Conservation (phyloP, 2,113 vertebrate species). For the Phalacrocorax pelagicus region DNA sequence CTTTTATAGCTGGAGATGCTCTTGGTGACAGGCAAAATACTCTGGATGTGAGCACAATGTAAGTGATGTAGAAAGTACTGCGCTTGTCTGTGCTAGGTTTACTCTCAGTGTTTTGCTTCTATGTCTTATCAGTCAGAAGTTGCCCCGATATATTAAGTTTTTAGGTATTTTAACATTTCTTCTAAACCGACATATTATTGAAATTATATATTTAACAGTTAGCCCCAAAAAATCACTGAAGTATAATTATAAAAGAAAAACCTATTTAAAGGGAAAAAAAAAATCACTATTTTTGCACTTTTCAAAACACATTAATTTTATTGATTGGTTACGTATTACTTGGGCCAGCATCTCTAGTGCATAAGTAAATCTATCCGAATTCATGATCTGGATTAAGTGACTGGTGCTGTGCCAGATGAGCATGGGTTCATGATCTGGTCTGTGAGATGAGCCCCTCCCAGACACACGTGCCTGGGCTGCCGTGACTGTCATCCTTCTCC, state of each 20-base stretch:
- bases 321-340: not conserved
- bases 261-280: not conserved
- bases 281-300: not conserved
- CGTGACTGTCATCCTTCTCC: not conserved
- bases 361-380: not conserved
- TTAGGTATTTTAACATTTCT: not conserved
- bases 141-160: not conserved
- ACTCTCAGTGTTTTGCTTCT: not conserved
- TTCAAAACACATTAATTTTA: rapidly evolving
- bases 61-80: not conserved
- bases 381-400: not conserved
- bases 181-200: not conserved
- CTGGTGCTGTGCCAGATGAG: not conserved
- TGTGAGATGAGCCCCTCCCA: not conserved
- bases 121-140: not conserved
- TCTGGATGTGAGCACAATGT: not conserved
- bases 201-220: not conserved
- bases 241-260: not conserved
- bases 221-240: not conserved
- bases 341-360: not conserved
- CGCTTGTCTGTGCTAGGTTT: not conserved
- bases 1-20: not conserved
- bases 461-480: no score
- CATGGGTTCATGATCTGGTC: not conserved
- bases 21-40: not conserved